Percentiles rank a stretch among this genome's conserved stretches.
These are phyloP conservation scores for Nibea coibor DNA, from an alignment of 2,113 vertebrate species.

Conservation along the genomic window DNA sequence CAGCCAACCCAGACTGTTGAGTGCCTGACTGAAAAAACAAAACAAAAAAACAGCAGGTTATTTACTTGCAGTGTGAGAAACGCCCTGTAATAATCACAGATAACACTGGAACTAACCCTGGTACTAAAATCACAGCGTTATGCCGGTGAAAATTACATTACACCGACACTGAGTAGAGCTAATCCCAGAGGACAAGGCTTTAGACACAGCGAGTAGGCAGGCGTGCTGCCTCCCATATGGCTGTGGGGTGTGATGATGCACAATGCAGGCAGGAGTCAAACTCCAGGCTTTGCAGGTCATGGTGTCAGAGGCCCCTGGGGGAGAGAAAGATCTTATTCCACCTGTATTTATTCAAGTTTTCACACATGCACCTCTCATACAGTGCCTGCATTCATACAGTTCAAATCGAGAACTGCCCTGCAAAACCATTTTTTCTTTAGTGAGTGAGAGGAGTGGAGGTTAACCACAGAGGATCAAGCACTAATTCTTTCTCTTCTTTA, in stretches of 20 bases:
- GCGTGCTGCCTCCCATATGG: slow-evolving; percentile 43
- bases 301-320: slow-evolving; percentile 14
- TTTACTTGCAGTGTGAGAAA: slow-evolving; percentile 2
- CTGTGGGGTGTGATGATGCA: slow-evolving; percentile 22
- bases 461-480: too few species aligned
- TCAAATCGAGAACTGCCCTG: neutral
- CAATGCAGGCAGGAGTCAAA: slow-evolving; percentile 43
- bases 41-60: neutral
- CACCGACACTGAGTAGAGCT: slow-evolving; percentile 11
- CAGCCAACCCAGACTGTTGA: neutral
- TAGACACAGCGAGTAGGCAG: slow-evolving; percentile 16
- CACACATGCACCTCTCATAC: slow-evolving; percentile 24
- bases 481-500: slow-evolving; percentile 12
- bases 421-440: neutral
- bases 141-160: slow-evolving; percentile 16
- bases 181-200: slow-evolving; percentile 26
- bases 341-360: slow-evolving; percentile 34
- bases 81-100: slow-evolving; percentile 31
- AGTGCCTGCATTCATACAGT: slow-evolving; percentile 4
- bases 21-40: neutral
- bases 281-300: slow-evolving; percentile 29
- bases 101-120: slow-evolving; percentile 13
- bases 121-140: slow-evolving; percentile 34
- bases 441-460: slow-evolving; percentile 1
- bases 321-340: slow-evolving; percentile 11